These are phyloP conservation scores for Enchytraeus crypticus DNA, from an alignment of 2,888 invertebrate species.

Conservation along the genomic window DNA sequence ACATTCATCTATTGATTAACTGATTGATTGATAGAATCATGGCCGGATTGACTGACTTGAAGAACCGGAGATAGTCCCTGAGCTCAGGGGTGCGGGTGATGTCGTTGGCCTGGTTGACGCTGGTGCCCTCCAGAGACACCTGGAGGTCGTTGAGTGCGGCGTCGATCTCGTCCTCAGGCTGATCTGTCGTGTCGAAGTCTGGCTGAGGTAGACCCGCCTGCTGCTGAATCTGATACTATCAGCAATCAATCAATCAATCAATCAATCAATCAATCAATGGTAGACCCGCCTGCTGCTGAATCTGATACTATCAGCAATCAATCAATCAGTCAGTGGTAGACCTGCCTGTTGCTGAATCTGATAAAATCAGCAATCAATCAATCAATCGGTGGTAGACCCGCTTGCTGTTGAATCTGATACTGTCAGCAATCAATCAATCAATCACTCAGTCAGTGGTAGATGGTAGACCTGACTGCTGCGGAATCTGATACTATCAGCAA, in stretches of 20 bases:
- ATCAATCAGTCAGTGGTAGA: slow-evolving; percentile 27
- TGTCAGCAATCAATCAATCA: slow-evolving; percentile 5
- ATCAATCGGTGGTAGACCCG: slow-evolving; percentile 32
- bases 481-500: slow-evolving; percentile 34
- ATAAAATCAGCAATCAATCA: slow-evolving; percentile 20
- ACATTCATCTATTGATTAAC: no score
- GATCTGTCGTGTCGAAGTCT: slow-evolving; percentile 61
- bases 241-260: background rate
- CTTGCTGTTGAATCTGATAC: slow-evolving; percentile 40
- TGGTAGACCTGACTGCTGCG: slow-evolving; percentile 37
- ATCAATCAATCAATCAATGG: no score
- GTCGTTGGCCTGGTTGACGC: slow-evolving; percentile 59
- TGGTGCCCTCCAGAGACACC: slow-evolving; percentile 75
- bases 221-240: slow-evolving; percentile 36
- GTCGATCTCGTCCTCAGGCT: slow-evolving; percentile 67
- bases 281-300: slow-evolving; percentile 37
- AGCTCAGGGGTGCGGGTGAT: slow-evolving; percentile 92
- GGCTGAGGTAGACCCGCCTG: slow-evolving; percentile 38
- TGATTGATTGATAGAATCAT: no score
- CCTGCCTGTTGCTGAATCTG: slow-evolving; percentile 41
- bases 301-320: slow-evolving; percentile 29
- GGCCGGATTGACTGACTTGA: slow-evolving; percentile 52
- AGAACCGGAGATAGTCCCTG: slow-evolving; percentile 79
- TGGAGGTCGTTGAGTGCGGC: slow-evolving; percentile 86
- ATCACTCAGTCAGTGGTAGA: no score